Evolutionary conservation across 2,888 invertebrate genomes (phyloP), one percentile per base, ranked within the genome.

Genomic region (Omphaloscelis lunosa): DNA sequence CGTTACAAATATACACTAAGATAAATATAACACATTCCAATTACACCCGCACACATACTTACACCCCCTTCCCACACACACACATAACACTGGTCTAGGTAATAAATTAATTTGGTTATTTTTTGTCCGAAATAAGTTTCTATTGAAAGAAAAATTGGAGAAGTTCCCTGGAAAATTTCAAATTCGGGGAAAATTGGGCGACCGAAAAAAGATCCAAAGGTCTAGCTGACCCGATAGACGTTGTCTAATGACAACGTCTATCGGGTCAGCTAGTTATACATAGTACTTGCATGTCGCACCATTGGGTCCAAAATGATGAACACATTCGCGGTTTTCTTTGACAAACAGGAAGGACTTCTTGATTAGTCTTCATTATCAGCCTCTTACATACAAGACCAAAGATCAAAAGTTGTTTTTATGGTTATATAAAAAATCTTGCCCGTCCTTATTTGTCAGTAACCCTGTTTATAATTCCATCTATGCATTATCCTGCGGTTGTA

Each of bases 301-400:
- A 58, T 23, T 29, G 23, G 41, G 41, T 76, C 29, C 51, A 53
- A 72, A 72, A 39, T 41, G 39, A 17, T 72, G 39, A 7, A 23
- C 0, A 23, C 23, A 27, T 51, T 12, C 3, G 23, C 12, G 41
- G 51, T 53, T 58, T 75, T 41, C 20, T 45, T 58, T n/a, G 29
- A 45, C 20, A 20, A 27, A 17, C 12, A 2, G 20, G 4, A n/a
- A 11, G 41, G 4, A 29, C 7, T 29, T 15, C 9, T 51, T 45
- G 45, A 45, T 4, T 45, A 9, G 8, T 67, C 17, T 9, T 17
- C 34, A 41, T 59, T 62, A 9, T 41, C 9, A 29, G 41, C 20
- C 0, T 41, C n/a, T 51, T 23, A 11, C 34, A 34, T 34, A 20
- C 9, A 59, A 20, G 8, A 8, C 27, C 27, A 59, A 59, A 29